A percentile compares a stretch with the other conserved stretches of the same genome.
Conservation (phyloP, 2,113 vertebrate species). For the Scolopax mira region DNA sequence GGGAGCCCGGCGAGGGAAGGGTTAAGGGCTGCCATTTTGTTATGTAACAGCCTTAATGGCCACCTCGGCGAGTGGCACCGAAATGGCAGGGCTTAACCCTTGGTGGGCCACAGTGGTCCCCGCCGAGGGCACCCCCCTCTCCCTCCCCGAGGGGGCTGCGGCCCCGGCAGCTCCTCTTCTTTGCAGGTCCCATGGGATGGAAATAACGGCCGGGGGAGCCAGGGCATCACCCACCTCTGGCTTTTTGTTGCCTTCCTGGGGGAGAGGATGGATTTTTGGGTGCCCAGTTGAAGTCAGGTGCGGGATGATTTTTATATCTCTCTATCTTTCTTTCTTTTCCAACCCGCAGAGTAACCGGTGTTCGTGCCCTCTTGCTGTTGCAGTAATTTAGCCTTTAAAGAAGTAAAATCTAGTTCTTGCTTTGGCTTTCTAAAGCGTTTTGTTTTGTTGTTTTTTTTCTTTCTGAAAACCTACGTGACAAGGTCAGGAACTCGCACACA, state of each 20-base stretch:
- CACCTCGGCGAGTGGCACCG: slow-evolving; percentile 88
- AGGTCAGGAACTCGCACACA: not conserved
- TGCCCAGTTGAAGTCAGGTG: not conserved
- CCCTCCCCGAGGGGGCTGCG: not conserved
- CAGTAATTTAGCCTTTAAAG: not conserved
- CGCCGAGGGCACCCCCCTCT: not conserved
- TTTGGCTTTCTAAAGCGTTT: not conserved
- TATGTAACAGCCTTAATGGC: slow-evolving; percentile 91
- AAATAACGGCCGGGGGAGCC: not conserved
- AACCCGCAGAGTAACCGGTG: not conserved
- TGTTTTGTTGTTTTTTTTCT: too few species aligned
- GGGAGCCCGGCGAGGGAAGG: slow-evolving; percentile 72
- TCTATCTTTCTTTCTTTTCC: too few species aligned
- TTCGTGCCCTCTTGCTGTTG: not conserved
- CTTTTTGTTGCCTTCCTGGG: not conserved
- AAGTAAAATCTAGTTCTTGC: not conserved
- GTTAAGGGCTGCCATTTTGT: slow-evolving; percentile 95
- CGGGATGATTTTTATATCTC: not conserved
- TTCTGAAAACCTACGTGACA: accelerated
- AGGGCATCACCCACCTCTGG: not conserved
- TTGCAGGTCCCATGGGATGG: not conserved
- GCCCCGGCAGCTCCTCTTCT: not conserved
- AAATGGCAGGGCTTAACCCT: slow-evolving; percentile 94
- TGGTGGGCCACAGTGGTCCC: slow-evolving; percentile 67
- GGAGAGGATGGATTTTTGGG: not conserved